These are phyloP conservation scores for Harlomillsia oculata DNA, from an alignment of 1,140 invertebrate species.

Conservation along the genomic window DNA sequence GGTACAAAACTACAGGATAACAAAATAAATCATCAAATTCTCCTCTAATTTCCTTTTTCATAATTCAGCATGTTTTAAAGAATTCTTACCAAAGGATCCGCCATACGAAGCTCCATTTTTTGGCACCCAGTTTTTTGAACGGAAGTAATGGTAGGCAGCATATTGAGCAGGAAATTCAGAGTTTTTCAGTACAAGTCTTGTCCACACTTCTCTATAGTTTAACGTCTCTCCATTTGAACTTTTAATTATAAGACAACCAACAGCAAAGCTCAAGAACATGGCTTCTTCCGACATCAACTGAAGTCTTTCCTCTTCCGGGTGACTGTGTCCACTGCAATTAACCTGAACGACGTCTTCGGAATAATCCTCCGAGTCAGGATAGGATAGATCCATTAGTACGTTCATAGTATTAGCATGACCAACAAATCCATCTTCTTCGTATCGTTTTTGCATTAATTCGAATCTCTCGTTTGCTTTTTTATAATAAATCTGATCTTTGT, in stretches of 20 bases:
- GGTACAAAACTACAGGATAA: conserved; percentile 27
- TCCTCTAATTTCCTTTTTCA: too few species aligned
- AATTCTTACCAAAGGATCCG: conserved; percentile 23
- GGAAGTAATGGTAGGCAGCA: conserved; percentile 33
- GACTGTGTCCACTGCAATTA: too few species aligned
- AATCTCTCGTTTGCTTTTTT: conserved; percentile 4
- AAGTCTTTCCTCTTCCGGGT: conserved; percentile 23
- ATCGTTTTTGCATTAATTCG: background rate
- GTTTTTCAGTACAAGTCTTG: conserved; percentile 12
- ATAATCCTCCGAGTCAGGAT: background rate
- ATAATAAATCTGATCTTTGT: conserved; percentile 4
- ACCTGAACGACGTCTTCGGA: too few species aligned
- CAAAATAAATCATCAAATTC: conserved; percentile 1
- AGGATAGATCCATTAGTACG: too few species aligned
- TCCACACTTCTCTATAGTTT: conserved; percentile 20
- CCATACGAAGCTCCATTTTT: conserved; percentile 27
- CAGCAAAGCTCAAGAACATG: conserved; percentile 32
- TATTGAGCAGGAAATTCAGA: conserved; percentile 29
- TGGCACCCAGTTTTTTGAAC: conserved; percentile 33
- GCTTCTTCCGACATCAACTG: conserved; percentile 33
- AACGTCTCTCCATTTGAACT: conserved; percentile 4
- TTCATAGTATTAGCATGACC: too few species aligned
- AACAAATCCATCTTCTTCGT: too few species aligned
- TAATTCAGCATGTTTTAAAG: background rate
- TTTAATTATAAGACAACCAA: conserved; percentile 30